Evolutionary conservation across 2,888 invertebrate genomes (phyloP), one percentile per base, ranked within the genome.

Genomic region (Eristalinus aeneus): DNA sequence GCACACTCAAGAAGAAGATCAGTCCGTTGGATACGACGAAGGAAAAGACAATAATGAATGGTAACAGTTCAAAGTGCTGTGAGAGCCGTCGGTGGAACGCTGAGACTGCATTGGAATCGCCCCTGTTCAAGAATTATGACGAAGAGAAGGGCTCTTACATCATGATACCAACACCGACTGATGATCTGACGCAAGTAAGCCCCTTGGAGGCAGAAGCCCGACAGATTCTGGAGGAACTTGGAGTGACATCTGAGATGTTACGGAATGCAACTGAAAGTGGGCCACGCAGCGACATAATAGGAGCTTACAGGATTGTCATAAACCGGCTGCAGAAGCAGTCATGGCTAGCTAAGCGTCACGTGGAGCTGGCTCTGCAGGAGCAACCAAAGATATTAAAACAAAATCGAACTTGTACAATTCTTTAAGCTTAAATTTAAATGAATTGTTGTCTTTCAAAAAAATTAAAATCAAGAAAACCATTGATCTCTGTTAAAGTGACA

Each of bases 271-370:
- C 93, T 22, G 92, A 93, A 54, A 94, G 94, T 85, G 95, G 95
- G 34, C 94, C 95, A 1, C 93, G 95, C 67, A 95, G 94, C 88
- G 94, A 95, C 87, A 93, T 96, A 46, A 95, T 95, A 63, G 96
- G 96, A 10, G 95, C 95, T 63, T 96, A 96, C 91, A 93, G 96
- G 58, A 96, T 96, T 80, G 93, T 96, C 39, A 93, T 96, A 83
- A 95, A 95, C 90, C 92, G 94, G 12, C 89, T 94, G 68, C 93
- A 93, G 81, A 92, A 92, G 76, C 93, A 93, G 73, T 91, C 92
- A n/a, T 91, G 92, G 92, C 82, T 92, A 80, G 92, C 92, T 1
- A 89, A 92, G 32, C 91, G 92, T 31, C 92, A 92, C 64, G 91
- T 92, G 8, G 92, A 93, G 82, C 89, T 92, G 89, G 92, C 92